Base-by-base conservation (phyloP, 1,140 invertebrate species). In the Cardiocondyla obscurior region DNA sequence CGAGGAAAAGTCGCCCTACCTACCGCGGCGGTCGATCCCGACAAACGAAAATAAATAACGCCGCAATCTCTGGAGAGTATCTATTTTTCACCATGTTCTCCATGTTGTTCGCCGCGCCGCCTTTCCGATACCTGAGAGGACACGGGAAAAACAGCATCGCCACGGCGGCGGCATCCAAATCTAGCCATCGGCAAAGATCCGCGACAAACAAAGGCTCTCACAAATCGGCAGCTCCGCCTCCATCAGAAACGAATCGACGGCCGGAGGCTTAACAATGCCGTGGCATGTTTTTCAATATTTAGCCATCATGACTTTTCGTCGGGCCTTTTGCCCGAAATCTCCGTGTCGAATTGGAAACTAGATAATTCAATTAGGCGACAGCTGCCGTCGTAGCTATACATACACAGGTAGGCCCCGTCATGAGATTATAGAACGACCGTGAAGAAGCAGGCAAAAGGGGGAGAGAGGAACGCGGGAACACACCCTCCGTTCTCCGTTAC, bases 211-310 rank as follows among this genome's bases (percentile, higher is more conserved):
- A 90, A 84, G 46, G 74, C 46, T 55, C 88, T 86, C 85, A 88
- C 77, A 89, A 89, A 89, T 87, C 81, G 84, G 67, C 84, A 73
- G 83, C 88, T 62, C 82, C 85, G 74, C 85, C 85, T 82, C 44
- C 81, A 28, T 28, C 36, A 76, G 60, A 74, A 85, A 84, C 58
- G 69, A 65, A 25, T 53, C 74, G 22, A 65, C 81, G 73, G 51
- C 81, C 81, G 10, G 83, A 22, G 74, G 60, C 81, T 67, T 86
- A 86, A 93, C 91, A 92, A 93, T 91, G 82, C 87, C 87, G 87
- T 90, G 92, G 90, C 92, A 93, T 94, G 93, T 94, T 94, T 94
- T 92, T 94, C 93, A 94, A 94, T 93, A 94, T 94, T 94, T 94
- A 94, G 93, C 93, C 92, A 94, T 94, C 92, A 93, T 93, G 93